These are phyloP conservation scores for Camponotus vicinus DNA, from an alignment of 1,140 invertebrate species.

Conservation along the genomic window DNA sequence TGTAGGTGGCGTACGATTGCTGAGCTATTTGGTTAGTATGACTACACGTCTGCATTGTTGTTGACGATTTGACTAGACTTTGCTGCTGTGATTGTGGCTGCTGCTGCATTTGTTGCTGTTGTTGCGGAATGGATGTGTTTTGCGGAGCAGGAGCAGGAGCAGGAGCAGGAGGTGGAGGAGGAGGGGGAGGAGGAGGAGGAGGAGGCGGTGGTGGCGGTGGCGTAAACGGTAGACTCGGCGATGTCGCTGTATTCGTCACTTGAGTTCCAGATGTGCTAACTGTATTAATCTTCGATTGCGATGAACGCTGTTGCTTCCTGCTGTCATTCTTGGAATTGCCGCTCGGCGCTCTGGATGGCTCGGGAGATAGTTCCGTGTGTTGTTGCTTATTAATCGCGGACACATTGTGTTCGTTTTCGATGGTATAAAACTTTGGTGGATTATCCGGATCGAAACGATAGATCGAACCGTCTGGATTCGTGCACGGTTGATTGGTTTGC, in stretches of 20 bases:
- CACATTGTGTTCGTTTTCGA: conserved; percentile 73
- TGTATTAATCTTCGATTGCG: conserved; percentile 74
- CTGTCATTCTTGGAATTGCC: conserved; percentile 71
- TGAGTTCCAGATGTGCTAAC: conserved; percentile 55
- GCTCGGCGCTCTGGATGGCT: conserved; percentile 54
- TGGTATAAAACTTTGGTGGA: conserved; percentile 86
- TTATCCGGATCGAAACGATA: conserved; percentile 92
- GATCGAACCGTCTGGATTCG: conserved; percentile 86
- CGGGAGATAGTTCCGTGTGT: conserved; percentile 23
- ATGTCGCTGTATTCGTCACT: conserved; percentile 81
- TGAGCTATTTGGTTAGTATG: conserved; percentile 77
- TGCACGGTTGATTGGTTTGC: conserved; percentile 87
- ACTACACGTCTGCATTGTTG: conserved; percentile 76
- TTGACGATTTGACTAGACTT: conserved; percentile 80
- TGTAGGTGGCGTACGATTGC: conserved; percentile 78
- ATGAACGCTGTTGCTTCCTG: conserved; percentile 67
- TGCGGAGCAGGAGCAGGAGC: conserved; percentile 37
- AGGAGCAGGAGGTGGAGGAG: not conserved
- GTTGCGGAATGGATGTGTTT: conserved; percentile 47
- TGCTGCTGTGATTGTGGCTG: conserved; percentile 69
- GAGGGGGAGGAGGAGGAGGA: conserved; percentile 6
- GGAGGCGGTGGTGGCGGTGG: conserved; percentile 71
- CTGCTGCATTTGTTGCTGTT: conserved; percentile 36
- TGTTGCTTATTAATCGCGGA: conserved; percentile 33
- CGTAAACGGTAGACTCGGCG: conserved; percentile 81